Evolutionary conservation across 2,113 vertebrate species (phyloP).

Genomic region (Datnioides undecimradiatus): DNA sequence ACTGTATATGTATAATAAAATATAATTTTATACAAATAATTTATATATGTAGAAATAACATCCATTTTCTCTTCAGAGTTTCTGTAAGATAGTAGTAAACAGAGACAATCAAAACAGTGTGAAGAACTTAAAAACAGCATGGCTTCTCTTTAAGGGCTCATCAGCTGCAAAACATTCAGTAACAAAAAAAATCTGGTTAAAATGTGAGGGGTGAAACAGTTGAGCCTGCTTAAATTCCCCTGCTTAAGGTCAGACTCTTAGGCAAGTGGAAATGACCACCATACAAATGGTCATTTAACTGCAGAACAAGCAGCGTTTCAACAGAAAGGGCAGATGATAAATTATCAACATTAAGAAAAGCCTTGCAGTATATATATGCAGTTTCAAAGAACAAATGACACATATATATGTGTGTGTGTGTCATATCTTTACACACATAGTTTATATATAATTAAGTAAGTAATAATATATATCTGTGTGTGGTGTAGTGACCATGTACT

Average conservation of each 20-base stretch:
- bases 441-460: no score
- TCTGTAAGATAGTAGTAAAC: background rate
- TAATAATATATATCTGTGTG: no score
- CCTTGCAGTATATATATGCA: slow-evolving; percentile 35
- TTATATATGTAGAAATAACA: background rate
- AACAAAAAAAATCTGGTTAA: slow-evolving; percentile 4
- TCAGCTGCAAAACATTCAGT: slow-evolving; percentile 7
- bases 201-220: slow-evolving; percentile 10
- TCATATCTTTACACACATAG: no score
- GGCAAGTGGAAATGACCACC: slow-evolving; percentile 42
- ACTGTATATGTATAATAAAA: no score
- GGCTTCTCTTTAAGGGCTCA: background rate
- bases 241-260: slow-evolving; percentile 20
- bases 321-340: slow-evolving; percentile 62
- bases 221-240: slow-evolving; percentile 32
- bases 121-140: background rate
- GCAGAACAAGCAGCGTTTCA: slow-evolving; percentile 42
- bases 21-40: no score
- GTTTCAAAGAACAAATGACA: slow-evolving; percentile 61
- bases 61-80: background rate
- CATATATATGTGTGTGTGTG: no score
- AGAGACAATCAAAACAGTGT: background rate
- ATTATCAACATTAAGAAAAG: slow-evolving; percentile 39
- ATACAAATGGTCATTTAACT: slow-evolving; percentile 54
- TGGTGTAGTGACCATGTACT: slow-evolving; percentile 38